Percentiles rank a stretch among this genome's conserved stretches.
phyloP scores from a whole-genome alignment of 1,140 invertebrate genomes.

The Alviniconcha marisindica region DNA sequence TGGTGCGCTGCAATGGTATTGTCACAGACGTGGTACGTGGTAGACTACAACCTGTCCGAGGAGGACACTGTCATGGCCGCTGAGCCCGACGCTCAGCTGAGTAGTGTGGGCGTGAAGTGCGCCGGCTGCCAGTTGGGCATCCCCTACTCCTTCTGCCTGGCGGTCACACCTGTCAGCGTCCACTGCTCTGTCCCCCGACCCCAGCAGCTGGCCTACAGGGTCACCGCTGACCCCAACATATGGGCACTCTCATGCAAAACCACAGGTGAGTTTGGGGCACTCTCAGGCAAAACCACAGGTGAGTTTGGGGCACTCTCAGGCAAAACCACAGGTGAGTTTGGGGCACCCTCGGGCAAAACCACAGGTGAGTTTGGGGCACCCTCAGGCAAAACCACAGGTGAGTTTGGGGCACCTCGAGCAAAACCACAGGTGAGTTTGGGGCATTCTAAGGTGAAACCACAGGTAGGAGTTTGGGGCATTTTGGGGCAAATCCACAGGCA shows the following conservation, averaged over 20 bases:
- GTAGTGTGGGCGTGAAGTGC: slow-evolving; percentile 80
- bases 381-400: no score
- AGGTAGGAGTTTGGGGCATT: no score
- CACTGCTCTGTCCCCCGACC: slow-evolving; percentile 37
- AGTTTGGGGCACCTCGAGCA: no score
- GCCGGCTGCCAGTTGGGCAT: slow-evolving; percentile 93
- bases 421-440: no score
- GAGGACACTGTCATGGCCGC: slow-evolving; percentile 58
- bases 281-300: no score
- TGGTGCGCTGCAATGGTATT: no score
- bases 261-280: slow-evolving; percentile 79
- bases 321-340: no score
- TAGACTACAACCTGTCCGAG: slow-evolving; percentile 88
- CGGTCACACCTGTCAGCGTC: slow-evolving; percentile 76
- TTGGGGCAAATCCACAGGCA: no score
- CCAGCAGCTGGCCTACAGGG: slow-evolving; percentile 92
- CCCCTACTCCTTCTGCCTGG: slow-evolving; percentile 89
- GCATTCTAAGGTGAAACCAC: no score
- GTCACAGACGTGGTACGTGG: slow-evolving; percentile 87
- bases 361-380: no score
- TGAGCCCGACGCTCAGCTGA: not conserved
- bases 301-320: no score
- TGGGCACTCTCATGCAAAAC: slow-evolving; percentile 94
- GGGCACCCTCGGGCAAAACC: no score
- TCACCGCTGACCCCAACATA: slow-evolving; percentile 91